Conservation (phyloP, 2,113 vertebrate species). For the Danio rerio region DNA sequence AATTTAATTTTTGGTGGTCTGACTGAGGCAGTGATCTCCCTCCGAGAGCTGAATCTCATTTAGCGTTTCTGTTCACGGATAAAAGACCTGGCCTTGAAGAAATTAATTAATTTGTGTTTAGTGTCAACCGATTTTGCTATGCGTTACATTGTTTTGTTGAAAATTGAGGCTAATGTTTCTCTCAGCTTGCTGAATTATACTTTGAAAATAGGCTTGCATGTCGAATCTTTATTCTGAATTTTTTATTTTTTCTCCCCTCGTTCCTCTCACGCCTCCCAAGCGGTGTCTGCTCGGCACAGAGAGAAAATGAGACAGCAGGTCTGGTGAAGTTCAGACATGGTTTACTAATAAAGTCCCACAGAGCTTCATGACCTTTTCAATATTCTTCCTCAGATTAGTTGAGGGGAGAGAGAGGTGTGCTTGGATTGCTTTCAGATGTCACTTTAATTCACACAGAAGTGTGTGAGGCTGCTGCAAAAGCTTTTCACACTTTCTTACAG, state of each 20-base stretch:
- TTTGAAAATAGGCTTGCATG: not conserved
- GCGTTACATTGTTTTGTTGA: not conserved
- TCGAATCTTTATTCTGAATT: not conserved
- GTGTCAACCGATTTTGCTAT: not conserved
- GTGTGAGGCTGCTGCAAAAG: not conserved
- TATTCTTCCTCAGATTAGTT: slow-evolving; percentile 74
- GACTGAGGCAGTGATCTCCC: slow-evolving; percentile 28
- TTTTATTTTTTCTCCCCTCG: not conserved
- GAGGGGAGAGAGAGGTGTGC: slow-evolving; percentile 24
- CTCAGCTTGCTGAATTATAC: not conserved
- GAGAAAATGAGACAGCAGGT: slow-evolving; percentile 56
- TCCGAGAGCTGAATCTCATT: slow-evolving; percentile 41
- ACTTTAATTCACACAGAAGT: slow-evolving; percentile 24
- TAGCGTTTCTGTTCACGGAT: slow-evolving; percentile 3
- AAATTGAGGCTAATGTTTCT: slow-evolving; percentile 17
- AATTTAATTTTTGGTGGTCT: slow-evolving; percentile 33
- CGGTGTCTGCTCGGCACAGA: not conserved
- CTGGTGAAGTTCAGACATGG: slow-evolving; percentile 68
- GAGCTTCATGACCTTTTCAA: slow-evolving; percentile 80
- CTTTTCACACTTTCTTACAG: not conserved
- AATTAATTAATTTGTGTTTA: slow-evolving; percentile 37
- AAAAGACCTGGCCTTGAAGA: slow-evolving; percentile 34
- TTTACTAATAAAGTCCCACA: slow-evolving; percentile 69
- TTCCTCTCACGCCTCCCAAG: slow-evolving; percentile 19
- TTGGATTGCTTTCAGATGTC: slow-evolving; percentile 33